A percentile compares a stretch with the other conserved stretches of the same genome.
These are phyloP conservation scores for Idaea dimidiata DNA, from an alignment of 2,888 invertebrate species.

Conservation along the genomic window DNA sequence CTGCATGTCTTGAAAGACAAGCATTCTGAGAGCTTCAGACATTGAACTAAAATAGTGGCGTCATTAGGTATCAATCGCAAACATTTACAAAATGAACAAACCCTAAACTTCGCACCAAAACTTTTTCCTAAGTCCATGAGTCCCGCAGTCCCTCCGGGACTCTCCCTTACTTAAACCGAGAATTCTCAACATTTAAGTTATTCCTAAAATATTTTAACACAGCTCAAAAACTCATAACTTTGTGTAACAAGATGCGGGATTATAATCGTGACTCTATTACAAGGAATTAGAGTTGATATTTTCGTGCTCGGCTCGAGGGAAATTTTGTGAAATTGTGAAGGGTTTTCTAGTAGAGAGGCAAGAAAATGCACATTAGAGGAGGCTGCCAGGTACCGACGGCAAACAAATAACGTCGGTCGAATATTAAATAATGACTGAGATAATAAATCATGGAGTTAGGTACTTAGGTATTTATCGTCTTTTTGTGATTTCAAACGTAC, in stretches of 20 bases:
- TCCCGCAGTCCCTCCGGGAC: neutral
- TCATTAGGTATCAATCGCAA: neutral
- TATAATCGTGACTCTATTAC: slow-evolving; percentile 14
- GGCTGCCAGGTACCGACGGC: slow-evolving; percentile 22
- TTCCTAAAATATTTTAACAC: slow-evolving; percentile 28
- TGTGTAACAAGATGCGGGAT: slow-evolving; percentile 13
- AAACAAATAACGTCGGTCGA: slow-evolving; percentile 14
- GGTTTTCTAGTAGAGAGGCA: slow-evolving; percentile 20
- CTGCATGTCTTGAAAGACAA: too few species aligned
- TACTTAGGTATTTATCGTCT: neutral
- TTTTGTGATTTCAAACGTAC: too few species aligned
- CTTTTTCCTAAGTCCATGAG: neutral
- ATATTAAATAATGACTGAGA: slow-evolving; percentile 4
- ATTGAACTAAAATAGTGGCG: too few species aligned
- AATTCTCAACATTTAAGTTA: slow-evolving; percentile 25
- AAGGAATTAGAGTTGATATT: slow-evolving; percentile 16
- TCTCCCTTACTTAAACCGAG: too few species aligned
- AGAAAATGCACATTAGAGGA: slow-evolving; percentile 30
- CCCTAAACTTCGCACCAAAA: neutral
- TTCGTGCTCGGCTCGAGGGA: slow-evolving; percentile 4
- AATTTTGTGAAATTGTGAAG: slow-evolving; percentile 23
- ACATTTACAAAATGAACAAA: neutral
- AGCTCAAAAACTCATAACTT: slow-evolving; percentile 22
- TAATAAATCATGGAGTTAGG: neutral
- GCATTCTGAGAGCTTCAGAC: too few species aligned